Evolutionary conservation across 2,113 vertebrate species (phyloP).

Genomic region (Opisthocomus hoazin): DNA sequence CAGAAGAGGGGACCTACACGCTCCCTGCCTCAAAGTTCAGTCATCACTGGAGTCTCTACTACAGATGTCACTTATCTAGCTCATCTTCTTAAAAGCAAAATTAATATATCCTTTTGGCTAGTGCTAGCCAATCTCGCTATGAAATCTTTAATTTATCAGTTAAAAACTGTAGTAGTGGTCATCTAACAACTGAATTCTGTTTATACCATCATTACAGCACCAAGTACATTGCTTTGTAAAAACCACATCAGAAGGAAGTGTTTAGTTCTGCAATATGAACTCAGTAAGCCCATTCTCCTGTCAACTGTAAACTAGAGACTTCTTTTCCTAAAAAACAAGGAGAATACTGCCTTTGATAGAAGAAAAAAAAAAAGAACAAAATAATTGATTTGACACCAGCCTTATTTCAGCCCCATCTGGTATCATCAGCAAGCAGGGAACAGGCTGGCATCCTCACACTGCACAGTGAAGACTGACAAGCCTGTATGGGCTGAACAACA

Average conservation of each 20-base stretch:
- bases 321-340: neutral
- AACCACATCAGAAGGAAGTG: neutral
- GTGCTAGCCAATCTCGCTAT: neutral
- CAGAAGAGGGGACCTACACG: neutral
- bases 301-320: neutral
- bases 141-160: neutral
- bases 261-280: neutral
- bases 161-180: neutral
- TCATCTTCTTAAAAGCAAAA: neutral
- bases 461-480: neutral
- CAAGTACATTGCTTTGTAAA: neutral
- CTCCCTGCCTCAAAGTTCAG: neutral
- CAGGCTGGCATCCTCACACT: neutral
- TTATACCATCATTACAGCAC: neutral
- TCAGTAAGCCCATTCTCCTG: neutral
- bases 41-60: neutral
- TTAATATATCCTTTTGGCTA: neutral
- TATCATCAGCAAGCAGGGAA: neutral
- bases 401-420: neutral
- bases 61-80: neutral
- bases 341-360: neutral
- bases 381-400: neutral
- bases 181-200: neutral
- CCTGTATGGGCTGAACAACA: neutral
- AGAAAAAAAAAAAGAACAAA: no score